phyloP scores from a whole-genome alignment of 1,140 invertebrate species.

The Lasaia peninsularis region DNA sequence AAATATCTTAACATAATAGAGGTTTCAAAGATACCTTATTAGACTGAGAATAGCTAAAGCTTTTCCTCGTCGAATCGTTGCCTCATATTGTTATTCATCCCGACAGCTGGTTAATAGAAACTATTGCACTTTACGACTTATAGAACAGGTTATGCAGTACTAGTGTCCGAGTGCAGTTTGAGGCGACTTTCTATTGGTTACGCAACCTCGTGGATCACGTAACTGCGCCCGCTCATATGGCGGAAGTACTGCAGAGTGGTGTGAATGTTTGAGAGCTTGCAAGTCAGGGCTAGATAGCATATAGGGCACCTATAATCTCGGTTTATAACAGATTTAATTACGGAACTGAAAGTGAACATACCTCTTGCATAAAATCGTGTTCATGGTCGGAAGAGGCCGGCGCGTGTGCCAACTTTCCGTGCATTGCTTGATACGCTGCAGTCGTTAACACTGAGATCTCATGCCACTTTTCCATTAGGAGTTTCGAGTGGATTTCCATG shows the following conservation, averaged over 20 bases:
- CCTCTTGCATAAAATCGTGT: slow-evolving; percentile 87
- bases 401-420: slow-evolving; percentile 81
- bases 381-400: slow-evolving; percentile 76
- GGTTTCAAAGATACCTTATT: too few species aligned
- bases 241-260: slow-evolving; percentile 65
- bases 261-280: slow-evolving; percentile 47
- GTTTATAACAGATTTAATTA: slow-evolving; percentile 2
- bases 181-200: slow-evolving; percentile 72
- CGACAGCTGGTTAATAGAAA: slow-evolving; percentile 39
- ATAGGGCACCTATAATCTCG: slow-evolving; percentile 1
- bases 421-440: slow-evolving; percentile 94
- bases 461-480: slow-evolving; percentile 98
- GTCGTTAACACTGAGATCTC: slow-evolving; percentile 96
- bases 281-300: slow-evolving; percentile 25
- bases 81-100: slow-evolving; percentile 30
- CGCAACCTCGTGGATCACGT: slow-evolving; percentile 71
- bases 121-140: slow-evolving; percentile 52
- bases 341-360: slow-evolving; percentile 55
- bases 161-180: slow-evolving; percentile 61
- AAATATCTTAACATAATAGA: too few species aligned
- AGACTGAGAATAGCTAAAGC: neutral
- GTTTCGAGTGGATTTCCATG: slow-evolving; percentile 94
- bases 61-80: neutral
- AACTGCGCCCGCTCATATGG: slow-evolving; percentile 63
- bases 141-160: slow-evolving; percentile 52